A percentile compares a stretch with the other conserved stretches of the same genome.
Evolutionary conservation across 2,113 vertebrate genomes (phyloP).

Genomic region (Ictalurus punctatus): DNA sequence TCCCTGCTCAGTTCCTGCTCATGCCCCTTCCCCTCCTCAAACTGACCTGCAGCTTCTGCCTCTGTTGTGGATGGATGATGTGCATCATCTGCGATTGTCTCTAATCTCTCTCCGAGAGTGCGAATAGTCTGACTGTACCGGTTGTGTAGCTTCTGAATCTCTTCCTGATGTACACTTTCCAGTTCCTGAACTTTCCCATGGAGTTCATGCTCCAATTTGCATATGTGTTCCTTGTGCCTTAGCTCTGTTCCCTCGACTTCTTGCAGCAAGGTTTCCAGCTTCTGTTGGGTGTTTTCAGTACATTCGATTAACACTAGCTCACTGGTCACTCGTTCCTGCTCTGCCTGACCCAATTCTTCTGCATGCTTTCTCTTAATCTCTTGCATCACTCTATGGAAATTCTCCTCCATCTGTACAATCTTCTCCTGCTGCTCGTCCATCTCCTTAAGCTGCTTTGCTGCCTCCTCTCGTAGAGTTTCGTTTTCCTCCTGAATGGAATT

Average conservation of each 20-base stretch:
- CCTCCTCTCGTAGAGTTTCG: constrained; percentile 75
- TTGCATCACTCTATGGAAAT: constrained; percentile 71
- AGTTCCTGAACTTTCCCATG: constrained; percentile 81
- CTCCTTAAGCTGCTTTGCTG: constrained; percentile 73
- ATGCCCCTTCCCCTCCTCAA: constrained; percentile 38
- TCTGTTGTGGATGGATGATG: constrained; percentile 44
- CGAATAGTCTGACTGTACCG: constrained; percentile 79
- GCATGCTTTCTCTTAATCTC: constrained; percentile 76
- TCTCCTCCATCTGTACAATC: constrained; percentile 72
- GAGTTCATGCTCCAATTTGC: constrained; percentile 82
- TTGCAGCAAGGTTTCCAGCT: constrained; percentile 74
- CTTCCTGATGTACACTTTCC: constrained; percentile 79
- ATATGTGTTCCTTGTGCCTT: constrained; percentile 78
- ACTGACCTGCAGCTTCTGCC: neutral
- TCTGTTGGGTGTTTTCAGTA: constrained; percentile 70
- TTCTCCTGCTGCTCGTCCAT: constrained; percentile 71
- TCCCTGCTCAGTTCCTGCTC: constrained; percentile 56
- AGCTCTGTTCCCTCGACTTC: constrained; percentile 80
- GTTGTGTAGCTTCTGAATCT: constrained; percentile 79
- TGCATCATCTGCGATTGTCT: constrained; percentile 49
- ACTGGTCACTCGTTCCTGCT: constrained; percentile 71
- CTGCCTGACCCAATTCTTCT: constrained; percentile 73
- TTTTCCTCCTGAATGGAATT: constrained; percentile 80
- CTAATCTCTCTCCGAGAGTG: constrained; percentile 65
- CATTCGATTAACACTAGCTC: constrained; percentile 79